Base-by-base conservation (phyloP, 2,113 vertebrate genomes). In the Neogobius melanostomus region DNA sequence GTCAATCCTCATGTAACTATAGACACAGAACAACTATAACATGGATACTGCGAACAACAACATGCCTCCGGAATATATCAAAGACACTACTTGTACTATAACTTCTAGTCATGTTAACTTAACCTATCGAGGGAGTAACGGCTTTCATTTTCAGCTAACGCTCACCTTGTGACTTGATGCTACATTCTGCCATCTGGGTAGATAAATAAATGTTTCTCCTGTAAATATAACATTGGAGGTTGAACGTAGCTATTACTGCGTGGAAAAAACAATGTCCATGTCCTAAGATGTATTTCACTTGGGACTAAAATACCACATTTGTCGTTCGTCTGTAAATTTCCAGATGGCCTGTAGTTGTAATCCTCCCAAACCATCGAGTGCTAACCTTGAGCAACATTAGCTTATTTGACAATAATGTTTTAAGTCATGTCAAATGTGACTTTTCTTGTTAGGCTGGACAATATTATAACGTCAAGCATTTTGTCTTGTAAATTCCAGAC, bases 301-400 rank as follows among this genome's bases (percentile, higher is more conserved):
- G 1, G 42, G 7, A n/a, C 8, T 14, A 3, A 44, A 11, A 11
- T 21, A 7, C 5, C 12, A 61, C 11, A 21, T 8, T 14, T 61
- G 8, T 8, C 14, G 15, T 43, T 62, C 54, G 49, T 28, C 10
- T 12, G 53, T 67, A 60, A 72, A 44, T 0, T 59, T 65, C 56
- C n/a, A 42, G 46, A 5, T 62, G 87, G 87, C 87, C 89, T 80
- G 78, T 81, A 71, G 62, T 75, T 57, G 42, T 66, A 59, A 49
- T 52, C 71, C 63, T 28, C 44, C 65, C 36, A 46, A 2, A 64
- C 66, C 67, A 73, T 75, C 72, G 21, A 50, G 47, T 15, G 76
- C 78, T 76, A 74, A 67, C 74, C 43, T 66, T 79, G 57, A 82
- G 68, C 59, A 70, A 76, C 78, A 74, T 71, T 80, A 73, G 72